These are phyloP conservation scores for Helarctos malayanus DNA, from an alignment of 2,797 vertebrate genomes.

Conservation along the genomic window DNA sequence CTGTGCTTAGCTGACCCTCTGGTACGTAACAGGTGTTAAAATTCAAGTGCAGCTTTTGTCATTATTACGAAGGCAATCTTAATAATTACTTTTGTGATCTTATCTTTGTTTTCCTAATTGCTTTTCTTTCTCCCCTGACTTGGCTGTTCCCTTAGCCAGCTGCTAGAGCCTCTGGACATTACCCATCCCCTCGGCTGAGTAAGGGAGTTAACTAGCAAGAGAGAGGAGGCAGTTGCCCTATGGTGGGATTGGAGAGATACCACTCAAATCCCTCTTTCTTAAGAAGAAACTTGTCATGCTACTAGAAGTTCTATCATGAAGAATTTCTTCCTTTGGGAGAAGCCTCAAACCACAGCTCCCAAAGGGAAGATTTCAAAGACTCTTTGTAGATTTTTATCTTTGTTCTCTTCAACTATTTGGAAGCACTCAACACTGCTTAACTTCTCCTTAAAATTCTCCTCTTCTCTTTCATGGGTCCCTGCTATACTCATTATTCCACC, in stretches of 20 bases:
- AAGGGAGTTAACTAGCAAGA: neutral
- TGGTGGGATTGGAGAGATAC: neutral
- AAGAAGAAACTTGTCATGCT: neutral
- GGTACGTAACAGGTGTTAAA: neutral
- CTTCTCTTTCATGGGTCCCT: neutral
- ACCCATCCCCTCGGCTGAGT: neutral
- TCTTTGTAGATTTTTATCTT: neutral
- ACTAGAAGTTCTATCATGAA: conserved; percentile 18
- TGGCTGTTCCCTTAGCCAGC: neutral
- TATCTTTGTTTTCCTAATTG: neutral
- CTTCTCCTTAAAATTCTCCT: neutral
- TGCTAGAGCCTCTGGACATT: neutral
- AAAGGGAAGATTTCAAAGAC: neutral
- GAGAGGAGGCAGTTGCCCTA: neutral
- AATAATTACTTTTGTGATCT: neutral
- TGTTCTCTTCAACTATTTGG: neutral
- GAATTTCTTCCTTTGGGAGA: conserved; percentile 13
- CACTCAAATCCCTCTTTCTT: neutral
- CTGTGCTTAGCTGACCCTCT: neutral
- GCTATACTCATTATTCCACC: neutral
- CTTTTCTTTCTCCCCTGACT: neutral
- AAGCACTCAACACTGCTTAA: neutral
- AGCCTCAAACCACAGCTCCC: neutral
- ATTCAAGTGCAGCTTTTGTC: neutral
- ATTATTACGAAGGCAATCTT: conserved; percentile 20